These are phyloP conservation scores for Scaptomyza montana DNA, from an alignment of 1,140 invertebrate species.

Conservation along the genomic window DNA sequence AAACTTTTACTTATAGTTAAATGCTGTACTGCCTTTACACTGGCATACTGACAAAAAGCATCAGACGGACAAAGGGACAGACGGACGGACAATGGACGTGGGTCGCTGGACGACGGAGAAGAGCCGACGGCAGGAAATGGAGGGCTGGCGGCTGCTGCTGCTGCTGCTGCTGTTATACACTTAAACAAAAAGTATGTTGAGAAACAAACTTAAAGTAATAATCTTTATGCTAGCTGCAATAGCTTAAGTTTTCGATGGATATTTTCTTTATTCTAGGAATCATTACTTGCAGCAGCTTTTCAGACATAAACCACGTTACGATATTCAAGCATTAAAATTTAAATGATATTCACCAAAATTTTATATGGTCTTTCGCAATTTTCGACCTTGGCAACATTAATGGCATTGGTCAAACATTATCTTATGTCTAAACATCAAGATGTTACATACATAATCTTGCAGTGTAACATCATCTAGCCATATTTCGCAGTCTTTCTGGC, in stretches of 20 bases:
- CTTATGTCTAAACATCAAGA: too few relatives aligned
- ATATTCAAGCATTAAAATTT: too few relatives aligned
- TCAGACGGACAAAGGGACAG: conserved; percentile 2
- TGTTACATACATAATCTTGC: too few relatives aligned
- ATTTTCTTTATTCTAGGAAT: neutral
- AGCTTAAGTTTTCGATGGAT: too few relatives aligned
- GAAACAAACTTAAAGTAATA: neutral
- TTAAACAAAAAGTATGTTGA: neutral
- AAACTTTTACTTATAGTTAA: conserved; percentile 66
- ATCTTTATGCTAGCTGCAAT: neutral
- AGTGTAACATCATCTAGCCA: neutral
- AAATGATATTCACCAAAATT: too few relatives aligned
- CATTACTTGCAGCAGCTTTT: too few relatives aligned
- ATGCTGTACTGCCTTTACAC: conserved; percentile 40
- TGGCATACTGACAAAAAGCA: conserved; percentile 53
- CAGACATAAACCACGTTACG: too few relatives aligned
- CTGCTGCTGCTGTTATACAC: conserved; percentile 23
- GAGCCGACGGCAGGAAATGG: conserved; percentile 54
- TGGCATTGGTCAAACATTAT: too few relatives aligned
- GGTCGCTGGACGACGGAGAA: conserved; percentile 1
- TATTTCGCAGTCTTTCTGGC: neutral
- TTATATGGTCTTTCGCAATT: too few relatives aligned
- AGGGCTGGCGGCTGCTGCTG: conserved; percentile 33
- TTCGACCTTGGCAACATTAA: too few relatives aligned
- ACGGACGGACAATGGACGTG: conserved; percentile 4